These are phyloP conservation scores for Heliconius erato DNA, from an alignment of 2,888 invertebrate species.

Conservation along the genomic window DNA sequence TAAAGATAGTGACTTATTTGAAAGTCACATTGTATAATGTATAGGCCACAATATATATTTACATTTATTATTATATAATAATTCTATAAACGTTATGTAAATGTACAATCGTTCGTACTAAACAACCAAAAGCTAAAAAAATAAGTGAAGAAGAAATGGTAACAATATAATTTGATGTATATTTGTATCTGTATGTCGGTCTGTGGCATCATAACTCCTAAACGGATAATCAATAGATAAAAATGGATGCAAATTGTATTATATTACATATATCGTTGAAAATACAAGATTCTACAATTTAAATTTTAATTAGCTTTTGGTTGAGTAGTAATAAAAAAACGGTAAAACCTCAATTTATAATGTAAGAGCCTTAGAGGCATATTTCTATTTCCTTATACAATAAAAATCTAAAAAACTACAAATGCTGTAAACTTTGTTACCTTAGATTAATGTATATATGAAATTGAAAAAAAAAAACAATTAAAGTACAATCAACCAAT, in stretches of 20 bases:
- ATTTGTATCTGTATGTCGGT: not conserved
- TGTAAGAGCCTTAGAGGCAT: not conserved
- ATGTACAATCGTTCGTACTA: constrained; percentile 2
- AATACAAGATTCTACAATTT: not conserved
- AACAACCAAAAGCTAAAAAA: constrained; percentile 14
- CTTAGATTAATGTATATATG: not conserved
- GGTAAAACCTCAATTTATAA: not conserved
- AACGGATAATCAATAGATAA: no score
- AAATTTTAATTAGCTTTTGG: not conserved
- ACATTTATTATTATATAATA: not conserved
- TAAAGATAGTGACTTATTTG: not conserved
- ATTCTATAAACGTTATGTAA: not conserved
- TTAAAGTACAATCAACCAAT: not conserved
- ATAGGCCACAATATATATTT: not conserved
- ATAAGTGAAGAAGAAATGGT: not conserved
- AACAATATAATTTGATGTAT: not conserved
- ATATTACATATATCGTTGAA: no score
- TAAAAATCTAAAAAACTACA: constrained; percentile 24
- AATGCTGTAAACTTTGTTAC: constrained; percentile 27
- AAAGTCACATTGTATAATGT: constrained; percentile 23
- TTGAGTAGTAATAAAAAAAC: not conserved
- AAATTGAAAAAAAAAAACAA: not conserved
- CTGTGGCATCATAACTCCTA: no score
- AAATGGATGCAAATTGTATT: no score
- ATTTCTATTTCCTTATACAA: not conserved